Evolutionary conservation across 2,797 vertebrate species (phyloP).

Genomic region (Natrix natrix): DNA sequence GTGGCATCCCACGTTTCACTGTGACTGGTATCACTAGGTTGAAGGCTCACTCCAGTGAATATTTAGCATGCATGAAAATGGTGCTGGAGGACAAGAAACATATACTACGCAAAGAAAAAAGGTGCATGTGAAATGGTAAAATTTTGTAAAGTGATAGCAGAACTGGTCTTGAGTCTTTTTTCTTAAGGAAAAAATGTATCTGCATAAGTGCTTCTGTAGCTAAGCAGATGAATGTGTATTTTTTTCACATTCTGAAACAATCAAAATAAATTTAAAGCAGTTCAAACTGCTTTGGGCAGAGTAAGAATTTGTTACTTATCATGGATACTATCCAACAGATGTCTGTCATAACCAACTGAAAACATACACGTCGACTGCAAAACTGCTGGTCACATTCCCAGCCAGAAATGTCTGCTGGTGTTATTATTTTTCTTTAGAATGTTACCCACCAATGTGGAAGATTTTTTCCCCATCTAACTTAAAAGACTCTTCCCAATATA

Average conservation of each 20-base stretch:
- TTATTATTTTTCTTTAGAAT: not conserved
- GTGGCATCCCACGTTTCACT: not conserved
- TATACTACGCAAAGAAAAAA: not conserved
- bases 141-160: conserved; percentile 8
- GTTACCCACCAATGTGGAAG: not conserved
- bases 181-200: not conserved
- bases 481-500: not conserved
- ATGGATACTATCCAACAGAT: not conserved
- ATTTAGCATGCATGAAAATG: not conserved
- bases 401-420: not conserved
- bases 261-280: conserved; percentile 5
- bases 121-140: not conserved
- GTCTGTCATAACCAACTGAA: not conserved
- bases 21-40: not conserved
- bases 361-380: not conserved
- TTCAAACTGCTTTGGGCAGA: not conserved
- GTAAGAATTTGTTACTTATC: not conserved
- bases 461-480: not conserved
- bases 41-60: not conserved
- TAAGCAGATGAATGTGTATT: not conserved
- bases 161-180: conserved; percentile 25
- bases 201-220: not conserved
- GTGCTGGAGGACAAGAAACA: not conserved
- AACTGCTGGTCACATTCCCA: not conserved
- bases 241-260: conserved; percentile 2